phyloP scores from a whole-genome alignment of 2,797 vertebrate genomes.

The Lindbergichthys nudifrons region DNA sequence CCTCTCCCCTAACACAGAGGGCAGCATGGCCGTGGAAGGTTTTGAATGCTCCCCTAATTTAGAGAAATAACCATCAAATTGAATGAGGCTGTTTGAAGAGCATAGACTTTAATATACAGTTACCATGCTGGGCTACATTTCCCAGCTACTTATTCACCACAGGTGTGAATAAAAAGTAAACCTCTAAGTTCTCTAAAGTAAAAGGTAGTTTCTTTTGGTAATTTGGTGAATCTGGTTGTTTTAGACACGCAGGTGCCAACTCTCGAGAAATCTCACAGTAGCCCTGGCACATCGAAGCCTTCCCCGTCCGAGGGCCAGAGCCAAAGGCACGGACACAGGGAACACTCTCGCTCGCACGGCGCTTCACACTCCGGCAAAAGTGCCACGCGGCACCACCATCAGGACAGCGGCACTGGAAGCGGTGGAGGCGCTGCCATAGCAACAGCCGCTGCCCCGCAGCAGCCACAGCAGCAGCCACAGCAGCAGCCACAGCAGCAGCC shows the following conservation, averaged over 20 bases:
- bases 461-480: slow-evolving; percentile 87
- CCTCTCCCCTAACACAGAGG: slow-evolving; percentile 53
- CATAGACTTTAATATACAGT: slow-evolving; percentile 9
- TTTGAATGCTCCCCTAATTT: slow-evolving; percentile 62
- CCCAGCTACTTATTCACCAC: slow-evolving; percentile 14
- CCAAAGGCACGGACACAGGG: slow-evolving; percentile 77
- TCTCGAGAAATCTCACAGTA: slow-evolving; percentile 99
- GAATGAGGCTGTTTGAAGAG: slow-evolving; percentile 16
- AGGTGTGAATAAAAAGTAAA: slow-evolving; percentile 29
- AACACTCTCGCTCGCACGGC: slow-evolving; percentile 92
- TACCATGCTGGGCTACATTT: slow-evolving; percentile 26
- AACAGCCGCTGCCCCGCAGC: slow-evolving; percentile 89
- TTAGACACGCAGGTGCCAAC: slow-evolving; percentile 96
- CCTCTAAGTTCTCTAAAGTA: slow-evolving; percentile 41
- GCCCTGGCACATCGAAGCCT: slow-evolving; percentile 95
- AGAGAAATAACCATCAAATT: slow-evolving; percentile 54
- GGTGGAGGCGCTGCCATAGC: slow-evolving; percentile 85
- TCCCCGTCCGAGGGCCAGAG: slow-evolving; percentile 91
- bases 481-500: slow-evolving; percentile 83
- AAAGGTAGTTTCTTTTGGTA: slow-evolving; percentile 65
- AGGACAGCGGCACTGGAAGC: slow-evolving; percentile 81
- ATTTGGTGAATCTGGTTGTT: slow-evolving; percentile 87
- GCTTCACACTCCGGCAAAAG: slow-evolving; percentile 95
- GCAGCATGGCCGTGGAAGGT: slow-evolving; percentile 77
- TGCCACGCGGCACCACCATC: slow-evolving; percentile 92